phyloP scores from a whole-genome alignment of 2,888 invertebrate genomes.

The Stenolophus ochropezus region DNA sequence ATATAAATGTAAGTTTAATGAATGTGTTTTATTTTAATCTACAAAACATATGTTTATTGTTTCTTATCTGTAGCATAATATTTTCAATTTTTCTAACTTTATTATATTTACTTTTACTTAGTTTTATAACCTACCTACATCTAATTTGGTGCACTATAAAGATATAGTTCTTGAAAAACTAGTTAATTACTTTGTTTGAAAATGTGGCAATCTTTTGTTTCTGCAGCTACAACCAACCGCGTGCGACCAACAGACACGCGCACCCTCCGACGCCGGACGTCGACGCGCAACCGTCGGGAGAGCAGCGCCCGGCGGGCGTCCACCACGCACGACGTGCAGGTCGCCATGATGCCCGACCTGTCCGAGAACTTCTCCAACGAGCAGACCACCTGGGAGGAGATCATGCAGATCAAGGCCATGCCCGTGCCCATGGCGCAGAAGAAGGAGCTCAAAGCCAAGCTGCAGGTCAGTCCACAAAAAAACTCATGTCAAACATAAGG shows the following conservation, averaged over 20 bases:
- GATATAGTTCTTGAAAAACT: no score
- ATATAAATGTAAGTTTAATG: no score
- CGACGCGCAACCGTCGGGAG: constrained; percentile 74
- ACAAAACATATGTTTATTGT: no score
- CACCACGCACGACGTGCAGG: constrained; percentile 79
- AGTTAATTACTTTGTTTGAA: no score
- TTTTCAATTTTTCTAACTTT: no score
- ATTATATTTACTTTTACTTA: no score
- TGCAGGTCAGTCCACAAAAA: constrained; percentile 81
- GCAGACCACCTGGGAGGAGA: constrained; percentile 89
- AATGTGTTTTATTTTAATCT: no score
- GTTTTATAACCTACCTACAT: no score
- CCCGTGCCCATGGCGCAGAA: constrained; percentile 90
- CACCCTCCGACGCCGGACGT: constrained; percentile 78
- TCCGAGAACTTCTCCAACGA: constrained; percentile 89
- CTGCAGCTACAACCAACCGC: constrained; percentile 80
- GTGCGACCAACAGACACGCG: constrained; percentile 78
- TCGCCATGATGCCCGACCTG: constrained; percentile 88
- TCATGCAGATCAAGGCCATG: constrained; percentile 89
- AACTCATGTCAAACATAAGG: background rate
- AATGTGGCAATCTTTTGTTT: background rate
- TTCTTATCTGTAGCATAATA: no score
- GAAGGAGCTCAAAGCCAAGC: constrained; percentile 84
- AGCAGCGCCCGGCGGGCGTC: constrained; percentile 75
- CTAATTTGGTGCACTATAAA: no score